Base-by-base conservation (phyloP, 2,113 vertebrate genomes). In the Benitochromis conjunctus region DNA sequence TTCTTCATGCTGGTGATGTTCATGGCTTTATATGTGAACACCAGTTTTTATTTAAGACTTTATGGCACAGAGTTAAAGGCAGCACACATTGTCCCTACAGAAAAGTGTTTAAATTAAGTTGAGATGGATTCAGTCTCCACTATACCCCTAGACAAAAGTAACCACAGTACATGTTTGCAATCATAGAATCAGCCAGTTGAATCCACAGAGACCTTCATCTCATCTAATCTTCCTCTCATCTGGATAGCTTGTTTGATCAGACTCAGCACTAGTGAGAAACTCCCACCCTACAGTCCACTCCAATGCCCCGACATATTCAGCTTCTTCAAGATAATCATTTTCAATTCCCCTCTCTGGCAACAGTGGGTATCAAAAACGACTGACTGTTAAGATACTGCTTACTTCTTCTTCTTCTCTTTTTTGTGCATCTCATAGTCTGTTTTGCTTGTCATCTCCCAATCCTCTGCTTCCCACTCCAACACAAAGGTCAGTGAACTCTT, bases 401-500 rank as follows among this genome's bases (percentile, higher is more conserved):
- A 10, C 16, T 55, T 74, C 31, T 74, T 87, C 81, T 69, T 43
- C 53, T 29, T 62, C 18, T 36, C 9, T 38, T 19, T 48, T 81
- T 69, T 81, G 85, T 78, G 48, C 71, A 79, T 88, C 46, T 74
- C 53, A 31, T 88, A 69, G 81, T 80, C n/a, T 83, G 77, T 86
- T 90, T 88, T 60, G 36, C 53, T 83, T 83, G 74, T 88, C 87
- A 80, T 71, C 43, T 5, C 24, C 38, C 60, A 54, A 31, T 78
- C 86, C 64, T 86, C 56, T 76, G 11, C 82, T 34, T 12, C 21
- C 46, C 48, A 56, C n/a, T 81, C 29, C 48, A 58, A 87, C 86
- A 90, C 6, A 9, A 79, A 80, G 89, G 80, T 94, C 90, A 64
- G 43, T 62, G 86, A 91, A 76, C 86, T 88, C 54, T 83, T 46